Base-by-base conservation (phyloP, 53 echinoderm and acorn worm species). In the Paracentrotus lividus region DNA sequence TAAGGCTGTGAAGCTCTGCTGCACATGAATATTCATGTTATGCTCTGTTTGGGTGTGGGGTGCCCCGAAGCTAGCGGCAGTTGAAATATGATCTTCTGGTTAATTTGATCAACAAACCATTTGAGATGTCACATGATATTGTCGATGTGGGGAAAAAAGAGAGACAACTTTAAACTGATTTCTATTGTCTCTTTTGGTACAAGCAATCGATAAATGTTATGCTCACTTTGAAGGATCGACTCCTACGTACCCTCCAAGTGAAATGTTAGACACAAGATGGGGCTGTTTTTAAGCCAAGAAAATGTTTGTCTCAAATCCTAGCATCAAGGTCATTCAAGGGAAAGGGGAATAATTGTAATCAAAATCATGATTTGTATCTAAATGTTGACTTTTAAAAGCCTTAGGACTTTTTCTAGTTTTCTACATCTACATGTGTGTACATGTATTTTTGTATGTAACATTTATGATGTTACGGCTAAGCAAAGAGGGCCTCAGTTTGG, bases 61-160 rank as follows among this genome's bases (percentile, higher is more conserved):
- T 86, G 86, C 57, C 38, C 14, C 57, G 7, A 34, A 15, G 57
- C 86, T 27, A 38, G 34, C 8, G 8, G 33, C 56, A 56, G 53
- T 47, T 86, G 86, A 86, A 86, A 86, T 86, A 54, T 57, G 86
- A 86, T 86, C 86, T 56, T 56, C 33, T 34, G 33, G 21, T 24
- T 86, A 86, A 86, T 86, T 86, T 86, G 57, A 86, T 86, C 86
- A 86, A 21, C 27, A 56, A n/a, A 44, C 56, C n/a, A 14, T 86
- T 55, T 55, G 38, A 86, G 40, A 86, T n/a, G 86, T 86, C 86
- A 54, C 21, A 67, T 85, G 64, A 58, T 49, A 53, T 44, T 23
- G 84, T 44, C 14, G 24, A 32, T 60, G 36, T 40, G n/a, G 51
- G 7, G 40, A 5, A 72, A 5, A 72, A 20, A 20, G 40, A 85